A percentile compares a stretch with the other conserved stretches of the same genome.
phyloP scores from a whole-genome alignment of 2,113 vertebrate genomes.

The Alosa alosa region DNA sequence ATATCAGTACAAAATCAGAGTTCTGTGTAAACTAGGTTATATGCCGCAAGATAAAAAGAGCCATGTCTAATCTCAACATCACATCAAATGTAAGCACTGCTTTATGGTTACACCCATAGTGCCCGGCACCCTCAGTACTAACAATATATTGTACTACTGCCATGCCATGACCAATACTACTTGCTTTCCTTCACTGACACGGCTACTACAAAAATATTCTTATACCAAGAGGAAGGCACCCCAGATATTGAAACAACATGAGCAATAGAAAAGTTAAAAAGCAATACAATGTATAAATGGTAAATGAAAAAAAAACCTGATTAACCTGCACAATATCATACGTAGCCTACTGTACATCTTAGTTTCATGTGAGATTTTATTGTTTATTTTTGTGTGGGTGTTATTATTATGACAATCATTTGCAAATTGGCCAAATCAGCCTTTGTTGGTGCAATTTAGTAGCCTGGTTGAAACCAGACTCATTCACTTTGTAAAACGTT shows the following conservation, averaged over 20 bases:
- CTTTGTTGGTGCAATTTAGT: no score
- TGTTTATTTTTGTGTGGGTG: background rate
- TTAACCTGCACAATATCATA: no score
- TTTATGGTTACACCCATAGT: background rate
- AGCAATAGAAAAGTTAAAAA: background rate
- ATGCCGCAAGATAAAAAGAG: background rate
- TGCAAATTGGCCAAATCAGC: no score
- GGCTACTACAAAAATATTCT: background rate
- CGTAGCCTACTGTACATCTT: no score
- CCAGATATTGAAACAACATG: no score
- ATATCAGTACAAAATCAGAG: background rate
- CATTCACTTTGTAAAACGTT: no score
- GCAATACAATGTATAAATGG: background rate
- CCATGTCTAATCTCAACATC: background rate
- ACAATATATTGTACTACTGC: background rate
- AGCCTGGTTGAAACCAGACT: no score
- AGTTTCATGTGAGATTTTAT: no score
- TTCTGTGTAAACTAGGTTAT: background rate
- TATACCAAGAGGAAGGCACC: background rate
- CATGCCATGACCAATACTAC: no score
- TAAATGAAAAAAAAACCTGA: no score
- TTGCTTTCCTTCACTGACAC: background rate
- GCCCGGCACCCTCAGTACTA: background rate
- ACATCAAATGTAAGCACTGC: background rate
- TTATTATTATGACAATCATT: background rate